phyloP scores from a whole-genome alignment of 2,888 invertebrate species.

The Pandemis cinnamomeana region DNA sequence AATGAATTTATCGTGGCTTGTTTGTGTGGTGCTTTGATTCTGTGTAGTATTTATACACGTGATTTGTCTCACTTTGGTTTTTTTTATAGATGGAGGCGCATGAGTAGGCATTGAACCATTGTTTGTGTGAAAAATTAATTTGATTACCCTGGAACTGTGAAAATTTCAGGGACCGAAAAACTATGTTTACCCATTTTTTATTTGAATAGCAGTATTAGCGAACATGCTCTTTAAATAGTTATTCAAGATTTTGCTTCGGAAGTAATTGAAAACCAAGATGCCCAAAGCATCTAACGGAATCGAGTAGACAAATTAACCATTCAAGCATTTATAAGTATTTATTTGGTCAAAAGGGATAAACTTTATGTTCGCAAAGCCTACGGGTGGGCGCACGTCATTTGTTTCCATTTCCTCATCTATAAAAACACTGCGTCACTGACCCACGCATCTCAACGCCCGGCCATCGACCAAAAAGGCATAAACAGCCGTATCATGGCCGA shows the following conservation, averaged over 20 bases:
- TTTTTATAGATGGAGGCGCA: not conserved
- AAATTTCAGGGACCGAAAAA: too few relatives aligned
- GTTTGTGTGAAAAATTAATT: too few relatives aligned
- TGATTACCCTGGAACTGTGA: too few relatives aligned
- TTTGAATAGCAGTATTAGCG: too few relatives aligned
- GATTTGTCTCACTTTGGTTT: not conserved
- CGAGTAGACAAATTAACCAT: too few relatives aligned
- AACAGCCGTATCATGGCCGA: slow-evolving; percentile 62
- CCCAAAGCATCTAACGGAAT: too few relatives aligned
- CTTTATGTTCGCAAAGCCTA: not conserved
- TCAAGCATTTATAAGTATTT: not conserved
- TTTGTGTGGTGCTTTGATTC: not conserved
- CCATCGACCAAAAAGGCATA: slow-evolving; percentile 50
- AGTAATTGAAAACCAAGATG: too few relatives aligned
- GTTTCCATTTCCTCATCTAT: slow-evolving; percentile 34
- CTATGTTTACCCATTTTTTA: too few relatives aligned
- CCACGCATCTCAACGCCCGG: slow-evolving; percentile 29
- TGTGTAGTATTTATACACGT: not conserved
- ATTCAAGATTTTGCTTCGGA: too few relatives aligned
- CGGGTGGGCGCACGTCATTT: slow-evolving; percentile 39
- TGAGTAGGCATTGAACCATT: too few relatives aligned
- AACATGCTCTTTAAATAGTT: too few relatives aligned
- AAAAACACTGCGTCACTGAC: slow-evolving; percentile 38
- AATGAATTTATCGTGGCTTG: not conserved
- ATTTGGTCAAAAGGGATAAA: not conserved